phyloP scores from a whole-genome alignment of 2,888 invertebrate genomes.

The Megaustenia siamemsis region DNA sequence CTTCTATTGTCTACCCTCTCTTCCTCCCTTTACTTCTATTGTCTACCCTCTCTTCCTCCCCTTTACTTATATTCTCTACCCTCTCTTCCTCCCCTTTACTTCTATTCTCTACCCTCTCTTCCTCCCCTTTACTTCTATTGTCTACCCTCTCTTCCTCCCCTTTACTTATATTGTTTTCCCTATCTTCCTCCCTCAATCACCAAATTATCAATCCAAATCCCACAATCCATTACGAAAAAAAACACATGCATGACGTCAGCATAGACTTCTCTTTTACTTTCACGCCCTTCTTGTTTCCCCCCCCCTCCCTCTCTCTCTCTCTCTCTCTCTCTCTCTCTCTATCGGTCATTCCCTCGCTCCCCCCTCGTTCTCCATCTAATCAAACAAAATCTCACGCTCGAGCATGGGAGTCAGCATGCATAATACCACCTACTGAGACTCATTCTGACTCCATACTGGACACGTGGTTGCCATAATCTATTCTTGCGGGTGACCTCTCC shows the following conservation, averaged over 20 bases:
- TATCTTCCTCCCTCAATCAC: neutral
- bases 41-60: slow-evolving; percentile 21
- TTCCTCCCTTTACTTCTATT: neutral
- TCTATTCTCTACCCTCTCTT: neutral
- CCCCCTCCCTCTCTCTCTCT: slow-evolving; percentile 18
- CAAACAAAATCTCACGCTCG: neutral
- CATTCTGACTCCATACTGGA: neutral
- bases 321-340: slow-evolving; percentile 24
- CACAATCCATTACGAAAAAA: too few relatives aligned
- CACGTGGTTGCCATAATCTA: neutral
- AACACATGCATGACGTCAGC: too few relatives aligned
- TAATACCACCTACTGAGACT: neutral
- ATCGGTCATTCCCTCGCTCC: neutral
- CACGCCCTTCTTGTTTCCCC: too few relatives aligned
- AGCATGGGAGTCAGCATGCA: neutral
- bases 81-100: neutral
- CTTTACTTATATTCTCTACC: too few relatives aligned
- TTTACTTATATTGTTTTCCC: neutral
- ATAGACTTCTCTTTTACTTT: too few relatives aligned
- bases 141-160: neutral
- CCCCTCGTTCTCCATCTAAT: neutral
- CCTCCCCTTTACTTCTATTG: neutral
- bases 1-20: too few relatives aligned
- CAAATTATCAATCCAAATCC: too few relatives aligned
- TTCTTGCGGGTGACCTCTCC: neutral